Evolutionary conservation across 2,797 vertebrate genomes (phyloP), one percentile per base, ranked within the genome.

Genomic region (Florisuga fusca): DNA sequence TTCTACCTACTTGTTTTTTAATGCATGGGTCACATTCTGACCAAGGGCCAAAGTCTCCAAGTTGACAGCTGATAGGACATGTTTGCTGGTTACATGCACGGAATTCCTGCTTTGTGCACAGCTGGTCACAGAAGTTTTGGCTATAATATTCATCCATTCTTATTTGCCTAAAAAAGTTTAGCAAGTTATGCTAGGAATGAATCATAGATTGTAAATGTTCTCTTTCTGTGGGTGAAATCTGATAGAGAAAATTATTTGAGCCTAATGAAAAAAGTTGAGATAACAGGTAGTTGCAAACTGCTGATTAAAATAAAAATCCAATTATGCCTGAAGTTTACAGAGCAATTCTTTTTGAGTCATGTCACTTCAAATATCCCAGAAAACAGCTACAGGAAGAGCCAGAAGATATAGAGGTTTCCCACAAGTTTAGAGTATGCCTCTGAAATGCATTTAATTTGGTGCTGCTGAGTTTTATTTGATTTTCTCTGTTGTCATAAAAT

Each of bases 1-100:
- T 82, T 93, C 36, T 12, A 96, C 95, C 14, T 97, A 98, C 99
- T 97, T 98, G 98, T 97, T 99, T 99, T 95, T 97, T 97, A 95
- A 98, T 87, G 71, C 99, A 99, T 7, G 99, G 98, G 4, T 99
- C 99, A 92, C 99, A 99, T 59, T 98, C 98, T 13, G 99, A 99
- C 99, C 99, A 99, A 1, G 95, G 87, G 50, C 98, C 98, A 33
- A 98, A 99, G n/a, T 99, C 98, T 43, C 98, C 98, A 86, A 99
- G 97, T 51, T 64, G 89, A 86, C 99, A 99, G 97, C 98, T 98
- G 95, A 99, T 98, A 31, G 98, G 98, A 96, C 99, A 99, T 1
- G 61, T 80, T 71, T 99, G 98, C 80, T 98, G 92, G 55, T 98
- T 99, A 83, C 99, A 99, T 2, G 92, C 55, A 83, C 98, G 97